Evolutionary conservation across 2,888 invertebrate species (phyloP).

Genomic region (Uropetala carovei): DNA sequence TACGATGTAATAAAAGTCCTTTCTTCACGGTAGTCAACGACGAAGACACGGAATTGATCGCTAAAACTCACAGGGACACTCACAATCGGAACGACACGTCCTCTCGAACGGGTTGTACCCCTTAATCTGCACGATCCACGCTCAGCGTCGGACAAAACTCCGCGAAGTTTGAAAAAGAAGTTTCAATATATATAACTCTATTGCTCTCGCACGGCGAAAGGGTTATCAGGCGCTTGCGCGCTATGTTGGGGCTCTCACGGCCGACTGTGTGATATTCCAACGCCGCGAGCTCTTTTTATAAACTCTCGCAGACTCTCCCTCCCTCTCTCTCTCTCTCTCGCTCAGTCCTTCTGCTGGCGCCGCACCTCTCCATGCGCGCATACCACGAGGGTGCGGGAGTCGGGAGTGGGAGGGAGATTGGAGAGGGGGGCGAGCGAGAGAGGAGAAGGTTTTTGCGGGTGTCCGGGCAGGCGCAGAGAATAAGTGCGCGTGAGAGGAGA

Average conservation of each 20-base stretch:
- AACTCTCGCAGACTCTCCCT: not conserved
- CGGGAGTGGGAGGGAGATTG: not conserved
- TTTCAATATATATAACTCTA: not conserved
- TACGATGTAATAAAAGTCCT: not conserved
- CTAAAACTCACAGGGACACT: not conserved
- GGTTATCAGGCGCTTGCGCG: not conserved
- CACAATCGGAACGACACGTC: not conserved
- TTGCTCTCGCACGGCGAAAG: not conserved
- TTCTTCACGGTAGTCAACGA: not conserved
- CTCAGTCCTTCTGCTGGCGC: not conserved
- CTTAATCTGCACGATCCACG: no score
- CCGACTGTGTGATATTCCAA: not conserved
- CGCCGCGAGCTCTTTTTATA: slow-evolving; percentile 14
- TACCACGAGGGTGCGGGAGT: slow-evolving; percentile 14
- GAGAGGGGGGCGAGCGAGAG: not conserved
- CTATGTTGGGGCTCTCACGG: not conserved
- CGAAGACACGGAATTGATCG: not conserved
- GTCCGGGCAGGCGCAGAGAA: not conserved
- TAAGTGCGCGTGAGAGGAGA: not conserved
- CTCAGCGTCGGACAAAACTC: not conserved
- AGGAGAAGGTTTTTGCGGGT: not conserved
- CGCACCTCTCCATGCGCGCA: not conserved
- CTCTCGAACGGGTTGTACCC: no score
- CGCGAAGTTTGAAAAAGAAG: not conserved
- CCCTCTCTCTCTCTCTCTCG: not conserved